A percentile compares a stretch with the other conserved stretches of the same genome.
phyloP scores from a whole-genome alignment of 2,797 vertebrate genomes.

The Prionace glauca region DNA sequence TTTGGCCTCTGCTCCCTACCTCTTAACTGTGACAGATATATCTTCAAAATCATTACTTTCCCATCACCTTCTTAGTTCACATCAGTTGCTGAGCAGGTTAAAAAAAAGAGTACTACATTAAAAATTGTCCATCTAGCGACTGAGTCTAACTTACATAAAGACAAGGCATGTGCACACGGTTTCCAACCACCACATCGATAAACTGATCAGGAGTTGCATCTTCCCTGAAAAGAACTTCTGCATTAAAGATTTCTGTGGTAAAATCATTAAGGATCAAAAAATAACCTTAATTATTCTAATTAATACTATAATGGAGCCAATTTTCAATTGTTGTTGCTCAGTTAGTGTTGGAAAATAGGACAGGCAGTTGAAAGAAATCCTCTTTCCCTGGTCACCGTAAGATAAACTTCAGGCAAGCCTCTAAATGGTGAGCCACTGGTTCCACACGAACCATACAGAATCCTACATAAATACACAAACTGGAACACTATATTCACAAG shows the following conservation, averaged over 20 bases:
- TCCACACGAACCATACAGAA: not conserved
- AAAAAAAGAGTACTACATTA: not conserved
- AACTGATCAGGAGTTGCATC: slow-evolving; percentile 92
- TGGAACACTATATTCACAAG: not conserved
- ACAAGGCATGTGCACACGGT: slow-evolving; percentile 96
- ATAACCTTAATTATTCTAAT: not conserved
- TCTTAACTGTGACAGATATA: not conserved
- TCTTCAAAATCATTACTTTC: not conserved
- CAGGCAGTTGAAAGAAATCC: not conserved
- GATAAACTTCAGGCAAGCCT: not conserved
- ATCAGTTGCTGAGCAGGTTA: not conserved
- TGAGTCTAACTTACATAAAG: slow-evolving; percentile 73
- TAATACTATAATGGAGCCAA: not conserved
- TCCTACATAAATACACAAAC: not conserved
- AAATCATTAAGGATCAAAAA: slow-evolving; percentile 20
- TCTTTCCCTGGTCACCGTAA: not conserved
- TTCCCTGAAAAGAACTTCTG: slow-evolving; percentile 92
- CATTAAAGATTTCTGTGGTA: slow-evolving; percentile 92
- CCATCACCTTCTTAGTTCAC: not conserved
- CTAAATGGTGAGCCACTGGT: not conserved
- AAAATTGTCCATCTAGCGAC: not conserved
- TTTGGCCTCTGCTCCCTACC: not conserved
- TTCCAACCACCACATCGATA: slow-evolving; percentile 94
- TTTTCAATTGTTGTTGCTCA: not conserved
- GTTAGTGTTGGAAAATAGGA: not conserved